These are phyloP conservation scores for Tromatobia lineatoria DNA, from an alignment of 2,888 invertebrate species.

Conservation along the genomic window DNA sequence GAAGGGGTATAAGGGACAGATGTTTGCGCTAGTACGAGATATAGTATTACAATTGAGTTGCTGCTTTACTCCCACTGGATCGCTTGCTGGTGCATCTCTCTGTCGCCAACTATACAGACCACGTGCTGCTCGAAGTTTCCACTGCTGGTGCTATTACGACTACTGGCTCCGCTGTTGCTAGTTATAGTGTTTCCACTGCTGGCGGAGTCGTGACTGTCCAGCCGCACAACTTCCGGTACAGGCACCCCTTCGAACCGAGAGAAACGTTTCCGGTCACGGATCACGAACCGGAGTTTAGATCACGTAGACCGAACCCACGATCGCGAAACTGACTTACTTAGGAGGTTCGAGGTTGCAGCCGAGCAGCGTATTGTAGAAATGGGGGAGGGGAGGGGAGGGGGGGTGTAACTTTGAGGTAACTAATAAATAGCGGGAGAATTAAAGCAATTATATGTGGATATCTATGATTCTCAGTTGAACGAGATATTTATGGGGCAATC, in stretches of 20 bases:
- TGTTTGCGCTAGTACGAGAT: constrained; percentile 46
- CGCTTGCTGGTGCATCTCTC: constrained; percentile 35
- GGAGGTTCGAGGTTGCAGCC: too few relatives aligned
- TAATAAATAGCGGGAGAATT: too few relatives aligned
- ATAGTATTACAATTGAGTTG: constrained; percentile 34
- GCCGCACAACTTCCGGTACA: background rate
- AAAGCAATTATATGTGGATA: too few relatives aligned
- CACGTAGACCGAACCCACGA: too few relatives aligned
- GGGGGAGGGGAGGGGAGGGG: too few relatives aligned
- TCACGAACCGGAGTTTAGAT: background rate
- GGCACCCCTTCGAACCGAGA: background rate
- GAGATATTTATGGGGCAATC: too few relatives aligned
- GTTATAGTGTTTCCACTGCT: constrained; percentile 10
- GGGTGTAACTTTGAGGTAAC: too few relatives aligned
- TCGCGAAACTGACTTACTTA: too few relatives aligned
- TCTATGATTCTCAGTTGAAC: too few relatives aligned
- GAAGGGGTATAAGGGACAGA: constrained; percentile 35
- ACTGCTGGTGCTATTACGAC: background rate
- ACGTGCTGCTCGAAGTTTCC: constrained; percentile 32
- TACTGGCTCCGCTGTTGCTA: background rate
- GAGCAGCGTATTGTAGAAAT: too few relatives aligned
- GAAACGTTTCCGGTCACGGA: constrained; percentile 30
- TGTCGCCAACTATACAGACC: constrained; percentile 1
- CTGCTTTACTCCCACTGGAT: constrained; percentile 9
- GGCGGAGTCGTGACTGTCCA: constrained; percentile 27